Conservation (phyloP, 2,797 vertebrate species). For the Acanthornis magna region DNA sequence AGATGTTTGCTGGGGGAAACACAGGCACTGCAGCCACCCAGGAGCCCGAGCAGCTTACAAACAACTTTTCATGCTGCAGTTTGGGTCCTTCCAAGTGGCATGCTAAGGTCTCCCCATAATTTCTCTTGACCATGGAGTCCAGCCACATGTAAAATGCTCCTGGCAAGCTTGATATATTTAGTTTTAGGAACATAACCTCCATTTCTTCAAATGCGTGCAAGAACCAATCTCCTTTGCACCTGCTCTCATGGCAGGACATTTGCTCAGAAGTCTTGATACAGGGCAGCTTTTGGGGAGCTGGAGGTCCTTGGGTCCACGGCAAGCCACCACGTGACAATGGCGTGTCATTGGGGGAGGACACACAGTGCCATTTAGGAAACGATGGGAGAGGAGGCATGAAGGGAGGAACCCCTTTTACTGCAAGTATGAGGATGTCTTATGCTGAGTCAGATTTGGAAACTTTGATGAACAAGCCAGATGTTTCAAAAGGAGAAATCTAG, state of each 20-base stretch:
- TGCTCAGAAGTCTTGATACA: neutral
- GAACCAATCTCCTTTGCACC: neutral
- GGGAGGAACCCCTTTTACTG: neutral
- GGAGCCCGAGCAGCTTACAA: neutral
- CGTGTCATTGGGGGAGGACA: neutral
- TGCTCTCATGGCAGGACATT: neutral
- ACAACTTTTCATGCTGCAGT: neutral
- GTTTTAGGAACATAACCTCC: neutral
- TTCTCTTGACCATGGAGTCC: neutral
- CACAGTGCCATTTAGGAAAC: neutral
- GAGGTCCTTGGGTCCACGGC: accelerated
- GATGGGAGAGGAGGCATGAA: neutral
- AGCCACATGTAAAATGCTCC: neutral
- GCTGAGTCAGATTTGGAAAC: neutral
- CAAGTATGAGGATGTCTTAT: neutral
- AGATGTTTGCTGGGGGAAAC: neutral
- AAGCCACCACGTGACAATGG: neutral
- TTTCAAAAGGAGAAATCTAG: neutral
- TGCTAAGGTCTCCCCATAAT: neutral
- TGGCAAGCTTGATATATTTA: neutral
- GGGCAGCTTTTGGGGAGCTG: neutral
- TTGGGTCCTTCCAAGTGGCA: neutral
- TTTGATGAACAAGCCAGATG: neutral
- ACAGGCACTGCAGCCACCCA: neutral
- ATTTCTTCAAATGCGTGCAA: neutral